Conservation (phyloP, 2,113 vertebrate species). For the Actinemys pallida region DNA sequence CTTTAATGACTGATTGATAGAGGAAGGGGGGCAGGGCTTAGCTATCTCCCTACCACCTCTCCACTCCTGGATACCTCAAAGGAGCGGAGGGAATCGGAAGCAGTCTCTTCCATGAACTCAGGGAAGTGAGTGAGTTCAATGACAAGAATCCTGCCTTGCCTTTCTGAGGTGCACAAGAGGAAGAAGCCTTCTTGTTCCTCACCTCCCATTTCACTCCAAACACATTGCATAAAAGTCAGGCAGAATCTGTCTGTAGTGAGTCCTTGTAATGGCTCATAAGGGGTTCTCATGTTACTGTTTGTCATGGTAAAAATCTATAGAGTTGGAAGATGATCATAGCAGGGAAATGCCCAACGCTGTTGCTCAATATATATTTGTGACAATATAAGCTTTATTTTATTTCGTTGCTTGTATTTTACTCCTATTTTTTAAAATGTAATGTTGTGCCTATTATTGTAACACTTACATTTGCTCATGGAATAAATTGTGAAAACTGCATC, state of each 20-base stretch:
- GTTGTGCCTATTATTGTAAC: neutral
- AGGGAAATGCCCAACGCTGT: neutral
- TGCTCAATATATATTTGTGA: neutral
- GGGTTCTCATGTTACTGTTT: neutral
- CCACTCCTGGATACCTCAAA: neutral
- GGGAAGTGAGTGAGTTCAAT: neutral
- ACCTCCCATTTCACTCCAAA: too few species aligned
- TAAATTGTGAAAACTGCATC: neutral
- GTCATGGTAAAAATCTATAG: neutral
- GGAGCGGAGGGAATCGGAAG: neutral
- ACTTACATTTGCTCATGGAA: neutral
- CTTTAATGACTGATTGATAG: neutral
- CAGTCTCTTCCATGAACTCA: neutral
- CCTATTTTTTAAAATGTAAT: neutral
- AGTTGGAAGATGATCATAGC: neutral
- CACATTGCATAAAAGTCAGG: neutral
- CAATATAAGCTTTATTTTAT: neutral
- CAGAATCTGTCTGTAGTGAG: neutral
- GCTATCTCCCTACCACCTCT: too few species aligned
- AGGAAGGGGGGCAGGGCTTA: too few species aligned
- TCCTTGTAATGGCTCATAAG: neutral
- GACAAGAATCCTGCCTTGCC: neutral
- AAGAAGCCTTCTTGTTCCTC: neutral
- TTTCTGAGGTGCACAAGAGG: neutral
- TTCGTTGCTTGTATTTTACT: neutral